Conservation (phyloP, 2,797 vertebrate genomes). For the Acipenser transmontanus region DNA sequence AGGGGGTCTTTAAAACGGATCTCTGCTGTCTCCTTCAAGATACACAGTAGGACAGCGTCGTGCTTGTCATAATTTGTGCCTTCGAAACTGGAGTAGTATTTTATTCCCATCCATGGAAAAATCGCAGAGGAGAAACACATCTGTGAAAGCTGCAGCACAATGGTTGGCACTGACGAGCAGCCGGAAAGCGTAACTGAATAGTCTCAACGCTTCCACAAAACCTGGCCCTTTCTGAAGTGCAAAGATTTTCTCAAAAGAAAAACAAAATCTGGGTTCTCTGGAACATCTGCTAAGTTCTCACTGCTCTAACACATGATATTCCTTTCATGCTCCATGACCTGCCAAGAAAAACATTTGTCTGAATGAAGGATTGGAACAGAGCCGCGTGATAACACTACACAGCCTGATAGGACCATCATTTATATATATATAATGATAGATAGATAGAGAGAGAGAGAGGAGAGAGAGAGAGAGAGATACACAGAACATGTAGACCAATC, state of each 20-base stretch:
- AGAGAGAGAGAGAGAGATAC: too few species aligned
- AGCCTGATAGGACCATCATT: conserved; percentile 25
- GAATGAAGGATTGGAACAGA: conserved; percentile 47
- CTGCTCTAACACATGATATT: conserved; percentile 54
- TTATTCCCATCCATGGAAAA: conserved; percentile 39
- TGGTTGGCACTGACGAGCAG: conserved; percentile 48
- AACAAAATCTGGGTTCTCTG: conserved; percentile 48
- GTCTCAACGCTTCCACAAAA: conserved; percentile 52
- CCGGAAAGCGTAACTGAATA: conserved; percentile 64
- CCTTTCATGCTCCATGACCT: conserved; percentile 39
- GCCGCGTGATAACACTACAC: conserved; percentile 38
- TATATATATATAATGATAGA: too few species aligned
- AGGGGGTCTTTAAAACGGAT: neutral
- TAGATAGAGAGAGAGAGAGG: too few species aligned
- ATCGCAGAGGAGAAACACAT: conserved; percentile 44
- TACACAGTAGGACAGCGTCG: conserved; percentile 42
- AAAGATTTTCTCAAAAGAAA: conserved; percentile 47
- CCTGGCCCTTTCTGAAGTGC: conserved; percentile 45
- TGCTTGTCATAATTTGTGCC: conserved; percentile 34
- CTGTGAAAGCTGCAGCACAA: conserved; percentile 54
- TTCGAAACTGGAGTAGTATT: conserved; percentile 38
- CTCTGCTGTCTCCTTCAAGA: conserved; percentile 22
- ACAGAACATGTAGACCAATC: too few species aligned
- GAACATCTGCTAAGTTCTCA: conserved; percentile 71
- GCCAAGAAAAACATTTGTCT: conserved; percentile 67